These are phyloP conservation scores for Ophion obscuratus DNA, from an alignment of 2,888 invertebrate species.

Conservation along the genomic window DNA sequence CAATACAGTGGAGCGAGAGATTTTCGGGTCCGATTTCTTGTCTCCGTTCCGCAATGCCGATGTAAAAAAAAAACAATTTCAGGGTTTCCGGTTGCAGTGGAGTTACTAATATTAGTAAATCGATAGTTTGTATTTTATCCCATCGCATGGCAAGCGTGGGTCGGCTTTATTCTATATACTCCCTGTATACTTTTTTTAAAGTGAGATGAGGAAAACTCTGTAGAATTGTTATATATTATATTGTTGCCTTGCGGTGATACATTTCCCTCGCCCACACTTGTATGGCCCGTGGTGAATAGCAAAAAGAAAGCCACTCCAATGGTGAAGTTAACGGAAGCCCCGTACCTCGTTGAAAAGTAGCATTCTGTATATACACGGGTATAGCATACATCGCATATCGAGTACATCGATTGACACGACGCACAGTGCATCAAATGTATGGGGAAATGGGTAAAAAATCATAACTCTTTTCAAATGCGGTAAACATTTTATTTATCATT, in stretches of 20 bases:
- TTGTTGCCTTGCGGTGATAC: slow-evolving; percentile 4
- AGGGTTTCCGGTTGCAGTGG: too few species aligned
- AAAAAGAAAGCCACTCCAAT: slow-evolving; percentile 10
- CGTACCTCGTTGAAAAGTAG: neutral
- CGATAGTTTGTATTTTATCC: too few species aligned
- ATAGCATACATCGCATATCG: neutral
- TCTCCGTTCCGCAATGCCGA: too few species aligned
- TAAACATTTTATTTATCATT: too few species aligned
- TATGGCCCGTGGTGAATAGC: neutral
- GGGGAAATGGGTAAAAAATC: too few species aligned
- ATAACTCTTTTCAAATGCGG: too few species aligned
- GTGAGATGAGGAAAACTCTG: slow-evolving; percentile 28
- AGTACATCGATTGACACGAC: neutral
- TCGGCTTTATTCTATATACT: neutral
- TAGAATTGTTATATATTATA: slow-evolving; percentile 1
- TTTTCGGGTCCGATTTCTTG: too few species aligned
- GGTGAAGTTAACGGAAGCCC: slow-evolving; percentile 20
- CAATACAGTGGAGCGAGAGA: too few species aligned
- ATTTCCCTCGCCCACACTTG: neutral
- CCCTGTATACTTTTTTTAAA: slow-evolving; percentile 2
- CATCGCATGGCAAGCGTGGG: neutral
- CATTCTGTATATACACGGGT: neutral
- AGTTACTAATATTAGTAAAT: too few species aligned
- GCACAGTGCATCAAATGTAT: too few species aligned
- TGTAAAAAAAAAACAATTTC: too few species aligned